Base-by-base conservation (phyloP, 2,113 vertebrate genomes). In the Chaetorhynchus papuensis region DNA sequence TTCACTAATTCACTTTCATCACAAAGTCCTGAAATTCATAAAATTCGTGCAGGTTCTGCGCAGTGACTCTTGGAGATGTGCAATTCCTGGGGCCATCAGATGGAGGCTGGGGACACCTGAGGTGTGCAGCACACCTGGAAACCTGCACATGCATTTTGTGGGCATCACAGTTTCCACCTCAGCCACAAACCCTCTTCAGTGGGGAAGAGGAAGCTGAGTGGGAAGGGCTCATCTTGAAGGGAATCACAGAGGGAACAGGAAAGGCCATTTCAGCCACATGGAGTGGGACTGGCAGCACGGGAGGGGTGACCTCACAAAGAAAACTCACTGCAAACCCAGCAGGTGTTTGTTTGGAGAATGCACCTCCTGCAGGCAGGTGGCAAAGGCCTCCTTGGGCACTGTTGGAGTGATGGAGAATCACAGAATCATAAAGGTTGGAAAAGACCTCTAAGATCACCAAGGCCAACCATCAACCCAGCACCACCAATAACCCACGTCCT, bases 221-320 rank as follows among this genome's bases (percentile, higher is more conserved):
- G 49, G 57, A 86, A 68, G 39, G 31, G n/a, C 22, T 70, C 28
- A 3, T 7, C 69, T 31, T 3, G 8, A 7, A 85, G 37, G 63
- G 41, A 53, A 30, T 4, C 49, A 14, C 23, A 2, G 0, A 3
- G 23, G 15, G 15, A 44, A 11, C 8, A 52, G 2, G 10, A 59
- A 44, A 84, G 14, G 41, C 28, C 57, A 28, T 63, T 76, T 15
- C 44, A 63, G 47, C 22, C 35, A 7, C 24, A 1, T 0, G 15
- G 50, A 37, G 33, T 3, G 18, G 74, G 52, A 22, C 30, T 41
- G 77, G 35, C 53, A 76, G 63, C 53, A 72, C 63, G 60, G 49
- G n/a, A n/a, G 16, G 49, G 49, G 21, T 14, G 13, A 33, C 3
- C 37, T 66, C 64, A 28, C 23, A 19, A 9, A 65, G 45, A 47